Base-by-base conservation (phyloP, 2,113 vertebrate genomes). In the Megalops atlanticus region DNA sequence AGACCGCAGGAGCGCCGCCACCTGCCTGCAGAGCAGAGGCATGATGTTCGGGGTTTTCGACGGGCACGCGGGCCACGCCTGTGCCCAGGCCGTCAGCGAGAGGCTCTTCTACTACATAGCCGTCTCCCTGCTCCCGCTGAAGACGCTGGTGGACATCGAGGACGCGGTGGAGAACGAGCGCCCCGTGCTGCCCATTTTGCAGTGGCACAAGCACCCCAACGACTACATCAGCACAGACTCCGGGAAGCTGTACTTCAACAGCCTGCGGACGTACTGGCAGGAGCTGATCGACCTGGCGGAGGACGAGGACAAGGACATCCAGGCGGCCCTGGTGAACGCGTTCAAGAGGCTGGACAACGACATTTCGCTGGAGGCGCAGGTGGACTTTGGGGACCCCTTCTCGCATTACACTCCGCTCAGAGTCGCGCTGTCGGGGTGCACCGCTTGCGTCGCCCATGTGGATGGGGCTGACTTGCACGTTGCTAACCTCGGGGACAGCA, bases 261-360 rank as follows among this genome's bases (percentile, higher is more conserved):
- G 92, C 82, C 88, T 93, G 11, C 73, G 92, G 0, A 87, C 84
- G 33, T 93, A 91, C 87, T 92, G 92, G 92, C 91, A 91, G 84
- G 90, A 91, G 80, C 85, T 86, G 18, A 85, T 88, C 27, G 87
- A 83, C 49, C 85, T 92, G 75, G 74, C 83, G 6, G 86, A 84
- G 0, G 79, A 85, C 5, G 74, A 69, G 82, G 85, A 86, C 0
- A 43, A 47, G 2, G 38, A 70, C 38, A 27, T 87, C 40, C 77
- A 80, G 2, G 70, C 86, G 10, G 90, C 87, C 0, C 80, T 93
- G 84, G 41, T 83, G 36, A 87, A 75, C 0, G 91, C 92, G 15
- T 92, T 93, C 82, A 70, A 80, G 74, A 88, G 90, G 43, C 88
- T 93, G 2, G 92, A 93, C 86, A 86, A 86, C 2, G 92, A 93